A percentile compares a stretch with the other conserved stretches of the same genome.
phyloP scores from a whole-genome alignment of 2,888 invertebrate species.

The Julus scanicus region DNA sequence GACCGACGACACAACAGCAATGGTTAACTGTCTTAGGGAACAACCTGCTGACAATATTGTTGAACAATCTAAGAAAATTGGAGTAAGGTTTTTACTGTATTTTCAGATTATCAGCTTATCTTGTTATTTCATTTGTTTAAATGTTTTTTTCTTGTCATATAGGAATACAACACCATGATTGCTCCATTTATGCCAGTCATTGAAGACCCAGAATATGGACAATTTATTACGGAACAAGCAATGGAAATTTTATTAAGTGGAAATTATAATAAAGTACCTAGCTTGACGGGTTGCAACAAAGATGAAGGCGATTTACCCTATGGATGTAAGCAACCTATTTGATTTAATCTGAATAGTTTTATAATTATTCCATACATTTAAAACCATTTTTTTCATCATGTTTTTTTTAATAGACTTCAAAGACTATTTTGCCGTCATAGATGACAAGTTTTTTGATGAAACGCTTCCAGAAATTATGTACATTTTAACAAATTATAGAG shows the following conservation, averaged over 20 bases:
- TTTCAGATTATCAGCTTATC: background rate
- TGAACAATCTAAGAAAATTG: background rate
- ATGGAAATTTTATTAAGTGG: background rate
- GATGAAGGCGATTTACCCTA: conserved; percentile 49
- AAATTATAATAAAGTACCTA: conserved; percentile 49
- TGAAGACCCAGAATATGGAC: conserved; percentile 22
- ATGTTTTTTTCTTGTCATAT: background rate
- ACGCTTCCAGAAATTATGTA: conserved; percentile 15
- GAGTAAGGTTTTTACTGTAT: conserved; percentile 36
- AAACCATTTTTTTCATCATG: conserved; percentile 22
- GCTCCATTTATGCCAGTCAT: conserved; percentile 34
- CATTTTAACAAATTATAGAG: background rate
- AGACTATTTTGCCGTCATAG: background rate
- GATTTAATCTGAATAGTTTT: too few relatives aligned
- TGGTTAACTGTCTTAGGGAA: background rate
- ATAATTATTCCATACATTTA: background rate
- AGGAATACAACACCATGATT: conserved; percentile 26
- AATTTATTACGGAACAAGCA: conserved; percentile 17
- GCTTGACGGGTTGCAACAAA: conserved; percentile 36
- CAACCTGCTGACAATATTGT: conserved; percentile 1
- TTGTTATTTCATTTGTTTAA: background rate
- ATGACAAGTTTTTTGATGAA: conserved; percentile 47
- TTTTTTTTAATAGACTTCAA: too few relatives aligned
- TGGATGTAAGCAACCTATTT: conserved; percentile 1
- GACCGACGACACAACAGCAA: background rate